phyloP scores from a whole-genome alignment of 2,797 vertebrate genomes.

The Dendrocincla tyrannina region DNA sequence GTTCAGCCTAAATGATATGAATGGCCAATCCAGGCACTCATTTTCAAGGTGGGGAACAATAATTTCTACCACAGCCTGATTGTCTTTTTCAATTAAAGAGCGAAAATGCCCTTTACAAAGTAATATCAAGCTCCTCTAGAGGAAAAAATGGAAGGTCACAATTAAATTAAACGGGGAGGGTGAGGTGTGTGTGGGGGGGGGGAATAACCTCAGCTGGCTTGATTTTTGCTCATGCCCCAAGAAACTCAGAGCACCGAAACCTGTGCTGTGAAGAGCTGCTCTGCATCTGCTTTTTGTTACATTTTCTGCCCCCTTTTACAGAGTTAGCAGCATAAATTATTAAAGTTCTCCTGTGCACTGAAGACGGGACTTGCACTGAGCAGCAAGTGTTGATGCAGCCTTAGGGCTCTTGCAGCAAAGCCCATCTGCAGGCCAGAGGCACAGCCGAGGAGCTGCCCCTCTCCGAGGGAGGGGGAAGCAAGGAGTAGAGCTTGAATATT shows the following conservation, averaged over 20 bases:
- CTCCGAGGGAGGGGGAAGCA: not conserved
- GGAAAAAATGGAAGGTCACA: conserved; percentile 55
- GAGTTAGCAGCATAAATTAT: conserved; percentile 44
- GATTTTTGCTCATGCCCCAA: not conserved
- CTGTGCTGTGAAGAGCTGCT: not conserved
- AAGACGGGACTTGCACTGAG: not conserved
- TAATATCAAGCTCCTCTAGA: conserved; percentile 54
- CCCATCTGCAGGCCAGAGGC: conserved; percentile 13
- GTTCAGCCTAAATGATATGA: not conserved
- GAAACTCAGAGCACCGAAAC: not conserved
- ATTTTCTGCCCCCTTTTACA: not conserved
- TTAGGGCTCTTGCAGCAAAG: not conserved
- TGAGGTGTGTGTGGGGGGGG: accelerated
- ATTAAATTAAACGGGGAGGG: conserved; percentile 30
- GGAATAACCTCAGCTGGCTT: not conserved
- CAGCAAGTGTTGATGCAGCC: not conserved
- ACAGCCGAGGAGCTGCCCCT: not conserved
- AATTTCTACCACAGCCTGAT: conserved; percentile 48
- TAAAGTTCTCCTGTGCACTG: not conserved
- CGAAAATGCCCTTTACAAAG: conserved; percentile 52
- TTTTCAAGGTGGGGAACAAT: conserved; percentile 53
- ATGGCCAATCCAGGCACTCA: conserved; percentile 24
- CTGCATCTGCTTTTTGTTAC: not conserved
- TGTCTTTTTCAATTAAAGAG: conserved; percentile 62
- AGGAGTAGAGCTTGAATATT: conserved; percentile 30